Percentiles rank a stretch among this genome's conserved stretches.
phyloP scores from a whole-genome alignment of 2,888 invertebrate species.

The Leptinotarsa rubiginosa region DNA sequence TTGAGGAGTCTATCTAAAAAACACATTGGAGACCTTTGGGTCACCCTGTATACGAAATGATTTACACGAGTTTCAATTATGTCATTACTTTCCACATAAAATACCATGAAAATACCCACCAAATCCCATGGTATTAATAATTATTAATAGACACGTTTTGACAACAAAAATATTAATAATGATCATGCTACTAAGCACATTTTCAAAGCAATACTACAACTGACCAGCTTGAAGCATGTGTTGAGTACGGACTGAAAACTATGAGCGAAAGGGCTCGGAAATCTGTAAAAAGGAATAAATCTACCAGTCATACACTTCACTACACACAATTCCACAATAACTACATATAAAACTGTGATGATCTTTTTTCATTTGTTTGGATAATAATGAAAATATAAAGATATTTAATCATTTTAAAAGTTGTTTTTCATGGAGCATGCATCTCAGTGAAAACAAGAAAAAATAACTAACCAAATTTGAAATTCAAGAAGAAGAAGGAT shows the following conservation, averaged over 20 bases:
- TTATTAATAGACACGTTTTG: neutral
- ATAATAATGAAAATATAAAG: neutral
- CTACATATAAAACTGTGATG: neutral
- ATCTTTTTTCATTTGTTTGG: neutral
- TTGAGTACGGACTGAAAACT: slow-evolving; percentile 76
- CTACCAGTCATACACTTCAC: slow-evolving; percentile 61
- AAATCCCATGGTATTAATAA: neutral
- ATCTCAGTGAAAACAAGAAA: too few species aligned
- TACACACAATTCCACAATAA: slow-evolving; percentile 10
- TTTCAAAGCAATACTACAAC: slow-evolving; percentile 61
- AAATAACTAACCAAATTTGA: too few species aligned
- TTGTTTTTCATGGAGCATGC: too few species aligned
- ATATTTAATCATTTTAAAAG: neutral
- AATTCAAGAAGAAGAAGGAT: too few species aligned
- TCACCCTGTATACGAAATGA: too few species aligned
- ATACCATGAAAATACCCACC: too few species aligned
- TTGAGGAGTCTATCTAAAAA: too few species aligned
- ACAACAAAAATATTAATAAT: slow-evolving; percentile 17
- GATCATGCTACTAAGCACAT: slow-evolving; percentile 54
- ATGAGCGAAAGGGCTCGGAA: slow-evolving; percentile 82
- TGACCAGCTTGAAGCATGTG: slow-evolving; percentile 67
- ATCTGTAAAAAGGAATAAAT: slow-evolving; percentile 74
- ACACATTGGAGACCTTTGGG: too few species aligned
- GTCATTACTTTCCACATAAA: too few species aligned
- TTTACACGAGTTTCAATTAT: too few species aligned